These are phyloP conservation scores for Anisognathus igniventris DNA, from an alignment of 2,797 vertebrate genomes.

Conservation along the genomic window DNA sequence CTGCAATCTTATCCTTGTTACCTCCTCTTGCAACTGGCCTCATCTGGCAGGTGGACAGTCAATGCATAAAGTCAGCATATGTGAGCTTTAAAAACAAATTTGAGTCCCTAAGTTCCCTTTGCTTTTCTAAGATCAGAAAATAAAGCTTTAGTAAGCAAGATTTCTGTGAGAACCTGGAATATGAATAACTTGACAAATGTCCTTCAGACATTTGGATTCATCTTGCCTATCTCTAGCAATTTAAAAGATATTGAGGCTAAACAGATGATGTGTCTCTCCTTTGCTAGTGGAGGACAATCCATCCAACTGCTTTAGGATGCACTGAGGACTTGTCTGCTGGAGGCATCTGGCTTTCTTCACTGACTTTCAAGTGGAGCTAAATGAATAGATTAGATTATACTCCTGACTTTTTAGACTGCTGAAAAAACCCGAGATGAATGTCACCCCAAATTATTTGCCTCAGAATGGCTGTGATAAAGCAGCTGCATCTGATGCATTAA, in stretches of 20 bases:
- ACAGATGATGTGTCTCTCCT: not conserved
- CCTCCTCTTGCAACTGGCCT: not conserved
- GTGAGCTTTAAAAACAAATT: not conserved
- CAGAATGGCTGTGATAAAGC: not conserved
- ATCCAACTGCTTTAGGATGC: not conserved
- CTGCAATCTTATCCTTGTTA: not conserved
- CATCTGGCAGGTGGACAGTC: not conserved
- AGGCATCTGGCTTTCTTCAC: not conserved
- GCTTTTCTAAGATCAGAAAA: not conserved
- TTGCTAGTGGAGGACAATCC: not conserved
- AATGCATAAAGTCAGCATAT: rapidly evolving
- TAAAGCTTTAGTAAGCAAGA: not conserved
- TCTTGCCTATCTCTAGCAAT: not conserved
- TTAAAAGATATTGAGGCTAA: not conserved
- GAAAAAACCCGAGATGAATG: not conserved
- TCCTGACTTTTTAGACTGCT: not conserved
- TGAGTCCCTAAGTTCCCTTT: not conserved
- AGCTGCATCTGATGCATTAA: not conserved
- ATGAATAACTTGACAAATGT: not conserved
- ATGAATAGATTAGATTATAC: not conserved
- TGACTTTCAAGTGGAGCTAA: not conserved
- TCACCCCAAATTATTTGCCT: conserved; percentile 10
- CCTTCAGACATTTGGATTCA: not conserved
- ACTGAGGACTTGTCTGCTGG: not conserved
- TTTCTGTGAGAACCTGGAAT: not conserved